Evolutionary conservation across 2,113 vertebrate species (phyloP), one percentile per base, ranked within the genome.

Genomic region (Limanda limanda): DNA sequence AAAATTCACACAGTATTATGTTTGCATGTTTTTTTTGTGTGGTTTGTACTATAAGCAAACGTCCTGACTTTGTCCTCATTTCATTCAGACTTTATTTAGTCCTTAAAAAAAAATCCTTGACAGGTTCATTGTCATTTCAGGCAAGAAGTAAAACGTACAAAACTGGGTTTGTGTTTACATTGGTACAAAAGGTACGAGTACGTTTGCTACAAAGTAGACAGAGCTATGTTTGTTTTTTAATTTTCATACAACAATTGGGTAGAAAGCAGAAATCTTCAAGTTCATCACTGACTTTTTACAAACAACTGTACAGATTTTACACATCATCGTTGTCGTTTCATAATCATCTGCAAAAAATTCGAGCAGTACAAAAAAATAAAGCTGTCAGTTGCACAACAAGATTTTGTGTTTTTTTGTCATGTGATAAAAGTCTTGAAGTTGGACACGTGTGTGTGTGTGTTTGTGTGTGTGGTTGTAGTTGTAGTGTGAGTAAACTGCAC

Each of bases 111-210:
- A 89, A 84, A 52, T 74, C 61, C 40, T 82, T 68, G 81, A 68
- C 81, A 78, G 77, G 72, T 77, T 79, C 35, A 57, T 80, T 57
- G 47, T 74, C 80, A 88, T 54, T 54, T 20, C 20, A 54, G 20
- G 81, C 74, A 81, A 82, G 80, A 88, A 75, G 66, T 78, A 24
- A 82, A 82, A 79, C 77, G 58, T 84, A 90, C 79, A 92, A 88
- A 86, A 90, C 62, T 35, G 52, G 67, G 24, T 47, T 82, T 74
- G 70, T 76, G 60, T 72, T 78, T 79, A 78, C n/a, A 71, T 79
- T 59, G 74, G 84, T 92, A 90, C 71, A 92, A 91, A 92, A 83
- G 88, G 64, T 85, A 82, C 79, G 78, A 84, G 75, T 69, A 82
- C 52, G 72, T 82, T 42, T 92, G 92, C 92, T 91, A 91, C 87